Evolutionary conservation across 2,888 invertebrate genomes (phyloP).

Genomic region (Chrysolina haemoptera): DNA sequence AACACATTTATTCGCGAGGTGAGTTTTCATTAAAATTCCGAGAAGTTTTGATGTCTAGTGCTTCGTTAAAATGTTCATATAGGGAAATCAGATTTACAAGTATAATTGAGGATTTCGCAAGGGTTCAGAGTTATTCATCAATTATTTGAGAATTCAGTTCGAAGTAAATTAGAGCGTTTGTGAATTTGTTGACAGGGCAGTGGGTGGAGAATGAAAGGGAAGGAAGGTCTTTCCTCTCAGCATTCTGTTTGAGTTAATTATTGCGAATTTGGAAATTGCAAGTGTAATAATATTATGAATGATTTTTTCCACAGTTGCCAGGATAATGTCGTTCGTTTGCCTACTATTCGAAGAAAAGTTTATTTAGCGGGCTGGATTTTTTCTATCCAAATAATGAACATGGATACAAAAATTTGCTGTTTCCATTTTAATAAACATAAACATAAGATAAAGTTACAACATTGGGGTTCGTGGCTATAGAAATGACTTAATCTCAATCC

Average conservation of each 20-base stretch:
- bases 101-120: conserved; percentile 3
- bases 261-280: background rate
- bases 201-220: background rate
- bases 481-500: no score
- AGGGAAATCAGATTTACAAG: conserved; percentile 3
- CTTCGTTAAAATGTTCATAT: conserved; percentile 9
- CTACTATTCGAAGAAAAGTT: no score
- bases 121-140: conserved; percentile 4
- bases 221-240: no score
- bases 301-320: no score
- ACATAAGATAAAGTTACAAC: no score
- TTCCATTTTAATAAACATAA: no score
- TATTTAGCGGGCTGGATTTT: no score
- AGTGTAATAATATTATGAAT: no score
- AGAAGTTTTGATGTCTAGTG: conserved; percentile 2
- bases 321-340: no score
- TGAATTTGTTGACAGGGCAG: background rate
- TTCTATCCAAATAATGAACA: no score
- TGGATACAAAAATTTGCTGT: no score
- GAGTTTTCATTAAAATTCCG: conserved; percentile 7
- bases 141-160: background rate
- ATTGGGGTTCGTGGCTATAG: no score
- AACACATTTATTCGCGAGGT: background rate
- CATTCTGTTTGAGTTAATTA: background rate
- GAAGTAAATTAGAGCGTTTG: background rate